Percentiles rank a stretch among this genome's conserved stretches.
Evolutionary conservation across 2,113 vertebrate genomes (phyloP).

Genomic region (Limanda limanda): DNA sequence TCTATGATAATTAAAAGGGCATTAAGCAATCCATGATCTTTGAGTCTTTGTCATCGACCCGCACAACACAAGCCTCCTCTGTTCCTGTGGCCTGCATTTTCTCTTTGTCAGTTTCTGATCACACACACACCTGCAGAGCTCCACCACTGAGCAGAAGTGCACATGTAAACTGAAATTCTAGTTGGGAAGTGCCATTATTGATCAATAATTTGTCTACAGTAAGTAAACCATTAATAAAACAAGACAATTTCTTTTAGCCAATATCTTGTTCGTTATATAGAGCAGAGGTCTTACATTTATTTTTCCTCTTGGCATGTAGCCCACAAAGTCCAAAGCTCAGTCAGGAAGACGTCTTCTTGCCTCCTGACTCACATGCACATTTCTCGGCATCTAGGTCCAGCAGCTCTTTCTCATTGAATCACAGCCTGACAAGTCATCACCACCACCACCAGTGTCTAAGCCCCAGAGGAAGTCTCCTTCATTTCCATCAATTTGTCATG

Average conservation of each 20-base stretch:
- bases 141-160: no score
- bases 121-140: background rate
- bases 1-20: background rate
- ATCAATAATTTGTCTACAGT: background rate
- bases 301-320: background rate
- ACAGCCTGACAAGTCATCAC: no score
- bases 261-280: background rate
- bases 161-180: background rate
- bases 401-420: no score
- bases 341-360: no score
- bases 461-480: no score
- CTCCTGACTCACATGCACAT: no score
- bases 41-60: background rate
- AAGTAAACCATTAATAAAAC: background rate
- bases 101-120: background rate
- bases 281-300: background rate
- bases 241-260: background rate
- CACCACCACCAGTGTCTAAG: no score
- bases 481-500: no score
- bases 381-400: no score
- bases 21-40: background rate
- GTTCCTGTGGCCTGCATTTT: background rate
- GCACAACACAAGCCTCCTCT: background rate
- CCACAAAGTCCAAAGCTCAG: background rate
- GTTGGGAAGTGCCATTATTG: background rate